Evolutionary conservation across 2,113 vertebrate genomes (phyloP), one percentile per base, ranked within the genome.

Genomic region (Oncorhynchus nerka): DNA sequence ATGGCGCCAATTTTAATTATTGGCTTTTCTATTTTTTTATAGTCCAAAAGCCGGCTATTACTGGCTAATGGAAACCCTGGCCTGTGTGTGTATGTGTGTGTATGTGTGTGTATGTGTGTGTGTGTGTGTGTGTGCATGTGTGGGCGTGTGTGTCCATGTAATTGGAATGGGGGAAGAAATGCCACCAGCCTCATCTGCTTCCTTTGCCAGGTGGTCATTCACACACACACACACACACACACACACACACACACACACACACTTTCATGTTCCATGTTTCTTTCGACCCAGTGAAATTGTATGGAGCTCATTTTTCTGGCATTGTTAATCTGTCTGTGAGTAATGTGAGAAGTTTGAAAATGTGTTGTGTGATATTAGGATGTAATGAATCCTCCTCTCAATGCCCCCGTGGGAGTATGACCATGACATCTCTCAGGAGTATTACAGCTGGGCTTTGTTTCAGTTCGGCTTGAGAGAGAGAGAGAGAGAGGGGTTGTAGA

Each of bases 301-400:
- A 69, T 61, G 66, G 74, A 4, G 71, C 82, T 80, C 26, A 70
- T 81, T 84, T 79, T 70, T 70, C 77, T 75, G 75, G 79, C 76
- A 75, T 79, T 65, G 75, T 84, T 72, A 83, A 86, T 88, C 81
- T 86, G 4, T 67, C 77, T 69, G 62, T 77, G 68, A 80, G 84
- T 81, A 89, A 88, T 76, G 82, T 5, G 85, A 89, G 82, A 71
- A 71, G 73, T 74, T 81, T 79, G 79, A 85, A 87, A 86, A 77
- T 61, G 51, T 75, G 75, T 76, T 71, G 82, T 83, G 68, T 77
- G 79, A 86, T 83, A 84, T 87, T 76, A 45, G 49, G 70, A 81
- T 79, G 78, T 81, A 87, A 84, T 83, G 73, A 77, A 83, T 84
- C 68, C 77, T 45, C 28, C 80, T 68, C 28, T 74, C 77, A 73